Evolutionary conservation across 2,888 invertebrate species (phyloP).

Genomic region (Trisateles emortualis): DNA sequence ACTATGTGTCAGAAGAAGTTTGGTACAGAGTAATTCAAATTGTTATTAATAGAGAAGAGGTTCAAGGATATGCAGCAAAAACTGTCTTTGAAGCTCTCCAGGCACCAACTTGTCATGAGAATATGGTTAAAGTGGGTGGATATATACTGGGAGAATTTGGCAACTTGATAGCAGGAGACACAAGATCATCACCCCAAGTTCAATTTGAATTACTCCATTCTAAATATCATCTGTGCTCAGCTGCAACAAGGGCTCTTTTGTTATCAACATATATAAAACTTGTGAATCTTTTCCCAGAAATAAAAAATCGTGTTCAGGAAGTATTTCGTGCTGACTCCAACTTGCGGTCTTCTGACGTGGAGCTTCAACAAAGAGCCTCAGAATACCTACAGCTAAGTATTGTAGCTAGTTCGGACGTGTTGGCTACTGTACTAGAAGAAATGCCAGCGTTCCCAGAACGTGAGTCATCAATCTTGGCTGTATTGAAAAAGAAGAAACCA

Average conservation of each 20-base stretch:
- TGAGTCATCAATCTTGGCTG: conserved; percentile 98
- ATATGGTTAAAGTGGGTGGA: conserved; percentile 99
- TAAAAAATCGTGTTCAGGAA: conserved; percentile 97
- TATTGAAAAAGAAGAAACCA: conserved; percentile 99
- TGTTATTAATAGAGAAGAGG: conserved; percentile 99
- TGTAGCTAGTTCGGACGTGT: conserved; percentile 98
- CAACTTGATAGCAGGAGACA: conserved; percentile 99
- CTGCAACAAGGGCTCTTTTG: conserved; percentile 97
- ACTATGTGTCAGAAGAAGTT: conserved; percentile 99
- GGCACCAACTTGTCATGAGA: conserved; percentile 99
- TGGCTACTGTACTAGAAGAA: conserved; percentile 99
- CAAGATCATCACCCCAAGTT: conserved; percentile 97
- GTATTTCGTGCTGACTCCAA: conserved; percentile 98
- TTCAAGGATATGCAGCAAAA: conserved; percentile 99
- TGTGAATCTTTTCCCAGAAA: conserved; percentile 99
- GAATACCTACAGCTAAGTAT: conserved; percentile 99
- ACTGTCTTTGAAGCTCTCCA: conserved; percentile 99
- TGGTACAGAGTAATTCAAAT: conserved; percentile 99
- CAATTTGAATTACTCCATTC: conserved; percentile 99
- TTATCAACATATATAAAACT: conserved; percentile 99
- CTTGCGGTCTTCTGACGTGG: conserved; percentile 98
- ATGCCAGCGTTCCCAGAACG: conserved; percentile 99
- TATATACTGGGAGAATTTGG: conserved; percentile 99
- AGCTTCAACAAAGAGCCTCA: conserved; percentile 98
- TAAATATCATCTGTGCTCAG: conserved; percentile 99